These are phyloP conservation scores for Syngnathus floridae DNA, from an alignment of 2,113 vertebrate genomes.

Conservation along the genomic window DNA sequence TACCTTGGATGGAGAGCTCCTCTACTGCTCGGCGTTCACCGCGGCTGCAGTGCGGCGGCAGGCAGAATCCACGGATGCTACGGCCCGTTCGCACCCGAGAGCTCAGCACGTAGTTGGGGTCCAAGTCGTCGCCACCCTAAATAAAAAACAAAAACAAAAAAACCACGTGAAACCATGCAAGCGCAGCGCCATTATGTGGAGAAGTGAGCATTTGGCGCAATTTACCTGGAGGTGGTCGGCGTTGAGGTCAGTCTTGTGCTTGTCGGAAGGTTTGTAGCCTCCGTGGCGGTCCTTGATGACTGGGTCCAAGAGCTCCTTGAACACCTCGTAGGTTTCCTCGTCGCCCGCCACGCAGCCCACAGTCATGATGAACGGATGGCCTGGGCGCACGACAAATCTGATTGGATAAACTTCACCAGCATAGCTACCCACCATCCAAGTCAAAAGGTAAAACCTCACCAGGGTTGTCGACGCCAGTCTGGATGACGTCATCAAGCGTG, in stretches of 20 bases:
- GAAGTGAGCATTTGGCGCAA: background rate
- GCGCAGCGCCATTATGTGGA: too few relatives aligned
- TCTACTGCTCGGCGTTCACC: conserved; percentile 90
- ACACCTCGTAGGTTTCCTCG: conserved; percentile 88
- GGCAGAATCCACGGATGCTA: conserved; percentile 88
- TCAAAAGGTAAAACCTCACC: conserved; percentile 65
- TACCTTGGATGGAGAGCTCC: conserved; percentile 88
- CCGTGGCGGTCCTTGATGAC: conserved; percentile 89
- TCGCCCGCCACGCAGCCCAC: conserved; percentile 93
- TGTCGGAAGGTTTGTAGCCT: conserved; percentile 90
- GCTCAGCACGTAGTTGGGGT: conserved; percentile 90
- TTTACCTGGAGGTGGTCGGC: conserved; percentile 80
- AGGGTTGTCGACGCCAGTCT: conserved; percentile 94
- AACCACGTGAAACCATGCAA: too few relatives aligned
- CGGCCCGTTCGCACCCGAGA: conserved; percentile 94
- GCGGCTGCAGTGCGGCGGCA: conserved; percentile 92
- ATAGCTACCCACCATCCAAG: too few relatives aligned
- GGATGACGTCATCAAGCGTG: conserved; percentile 87
- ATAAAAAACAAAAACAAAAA: background rate
- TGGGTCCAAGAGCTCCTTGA: conserved; percentile 90
- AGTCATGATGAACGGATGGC: conserved; percentile 94
- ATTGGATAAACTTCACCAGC: too few relatives aligned
- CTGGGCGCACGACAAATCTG: conserved; percentile 51
- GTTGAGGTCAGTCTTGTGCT: conserved; percentile 94
- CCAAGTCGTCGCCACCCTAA: conserved; percentile 92